These are phyloP conservation scores for Peromyscus aztecus DNA, from an alignment of 2,797 vertebrate genomes.

Conservation along the genomic window DNA sequence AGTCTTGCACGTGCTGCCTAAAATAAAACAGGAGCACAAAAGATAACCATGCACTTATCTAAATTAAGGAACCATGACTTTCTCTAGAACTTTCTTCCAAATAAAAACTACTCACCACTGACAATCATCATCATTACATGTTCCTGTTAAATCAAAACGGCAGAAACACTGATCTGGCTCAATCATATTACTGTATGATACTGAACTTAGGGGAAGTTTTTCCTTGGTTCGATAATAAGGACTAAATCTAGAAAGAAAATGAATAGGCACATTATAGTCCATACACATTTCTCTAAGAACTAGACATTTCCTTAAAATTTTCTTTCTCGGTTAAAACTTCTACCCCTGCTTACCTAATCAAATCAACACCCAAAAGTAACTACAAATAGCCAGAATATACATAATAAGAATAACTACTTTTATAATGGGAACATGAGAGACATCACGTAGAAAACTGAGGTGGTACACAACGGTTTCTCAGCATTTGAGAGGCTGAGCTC, in stretches of 20 bases:
- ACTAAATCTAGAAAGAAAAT: constrained; percentile 92
- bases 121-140: constrained; percentile 97
- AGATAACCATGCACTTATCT: constrained; percentile 48
- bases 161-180: constrained; percentile 95
- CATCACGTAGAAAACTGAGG: not conserved
- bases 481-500: not conserved
- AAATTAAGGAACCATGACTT: constrained; percentile 47
- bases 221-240: constrained; percentile 98
- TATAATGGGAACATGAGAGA: constrained; percentile 6
- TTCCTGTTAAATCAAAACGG: constrained; percentile 97
- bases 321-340: constrained; percentile 52
- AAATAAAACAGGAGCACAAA: constrained; percentile 79
- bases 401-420: not conserved
- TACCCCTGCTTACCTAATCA: constrained; percentile 4
- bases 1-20: constrained; percentile 98
- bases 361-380: constrained; percentile 39
- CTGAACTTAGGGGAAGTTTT: constrained; percentile 95
- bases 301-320: not conserved
- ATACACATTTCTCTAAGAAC: not conserved
- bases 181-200: constrained; percentile 94
- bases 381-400: constrained; percentile 35
- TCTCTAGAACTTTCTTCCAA: constrained; percentile 31
- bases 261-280: not conserved
- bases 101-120: constrained; percentile 91
- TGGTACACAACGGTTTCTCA: not conserved